Evolutionary conservation across 2,888 invertebrate species (phyloP), one percentile per base, ranked within the genome.

Genomic region (Pristionchus mayeri): DNA sequence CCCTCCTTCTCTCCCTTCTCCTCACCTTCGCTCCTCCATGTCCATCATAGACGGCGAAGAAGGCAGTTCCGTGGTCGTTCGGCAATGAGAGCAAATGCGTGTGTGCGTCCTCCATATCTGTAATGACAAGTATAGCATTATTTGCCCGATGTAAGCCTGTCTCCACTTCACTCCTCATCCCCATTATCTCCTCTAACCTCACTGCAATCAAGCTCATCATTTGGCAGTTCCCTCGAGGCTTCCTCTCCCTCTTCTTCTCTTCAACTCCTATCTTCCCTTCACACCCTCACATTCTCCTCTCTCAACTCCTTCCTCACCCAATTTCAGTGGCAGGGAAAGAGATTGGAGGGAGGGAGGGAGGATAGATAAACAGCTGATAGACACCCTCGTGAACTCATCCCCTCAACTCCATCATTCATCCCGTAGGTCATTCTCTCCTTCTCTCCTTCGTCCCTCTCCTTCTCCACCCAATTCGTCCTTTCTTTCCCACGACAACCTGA

Each of bases 21-120:
- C 27, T 40, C n/a, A 87, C 88, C 76, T 87, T 90, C 9, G 89
- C 85, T 48, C 89, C 97, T 91, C 97, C 97, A 94, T 97, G 97
- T 0, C 97, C 97, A 94, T 97, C 98, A 93, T 97, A 99, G 0
- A 99, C 98, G 9, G 96, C 98, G 94, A 98, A 98, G 94, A 96
- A 99, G 4, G 97, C 95, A 50, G 97, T 95, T 34, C 95, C 96
- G 44, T 97, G 96, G 93, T 99, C 98, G 92, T 97, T 97, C 2
- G 94, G 93, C 21, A 94, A 88, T 0, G 97, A 96, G 24, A 99
- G 94, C 89, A 99, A 96, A 92, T 98, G 97, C 79, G 98, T 97
- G 93, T 99, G 99, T 0, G 97, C 96, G 94, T 99, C 99, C 94
- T 99, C 99, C 99, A 99, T 99, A 89, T 94, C 94, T 94, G 86